Conservation (phyloP, 2,797 vertebrate genomes). For the Onychomys torridus region DNA sequence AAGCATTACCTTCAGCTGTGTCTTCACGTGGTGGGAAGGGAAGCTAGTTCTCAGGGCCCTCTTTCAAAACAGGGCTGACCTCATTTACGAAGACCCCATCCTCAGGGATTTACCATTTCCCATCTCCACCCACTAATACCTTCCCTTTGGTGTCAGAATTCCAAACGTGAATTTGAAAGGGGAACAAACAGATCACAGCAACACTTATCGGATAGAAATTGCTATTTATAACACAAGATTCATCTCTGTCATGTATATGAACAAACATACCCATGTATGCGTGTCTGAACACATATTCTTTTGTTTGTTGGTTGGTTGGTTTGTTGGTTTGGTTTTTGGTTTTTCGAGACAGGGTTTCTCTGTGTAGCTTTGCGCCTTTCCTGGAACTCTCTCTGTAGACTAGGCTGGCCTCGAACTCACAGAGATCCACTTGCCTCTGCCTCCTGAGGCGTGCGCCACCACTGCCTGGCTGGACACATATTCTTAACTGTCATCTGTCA, state of each 20-base stretch:
- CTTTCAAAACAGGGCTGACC: background rate
- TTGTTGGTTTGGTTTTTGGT: too few species aligned
- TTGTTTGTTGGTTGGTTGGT: too few species aligned
- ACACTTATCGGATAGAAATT: background rate
- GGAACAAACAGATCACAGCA: background rate
- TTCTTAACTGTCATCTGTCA: conserved; percentile 15
- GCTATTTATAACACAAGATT: background rate
- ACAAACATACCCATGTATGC: background rate
- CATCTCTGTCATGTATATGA: background rate
- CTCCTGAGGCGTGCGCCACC: too few species aligned
- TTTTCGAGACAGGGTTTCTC: too few species aligned
- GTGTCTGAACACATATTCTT: background rate
- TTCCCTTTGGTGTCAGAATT: background rate
- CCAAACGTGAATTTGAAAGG: background rate
- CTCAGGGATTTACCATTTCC: background rate
- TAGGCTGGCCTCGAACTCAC: too few species aligned
- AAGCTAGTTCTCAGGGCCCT: background rate
- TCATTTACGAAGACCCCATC: background rate
- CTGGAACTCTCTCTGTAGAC: too few species aligned
- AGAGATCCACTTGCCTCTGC: too few species aligned
- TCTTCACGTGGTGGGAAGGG: background rate
- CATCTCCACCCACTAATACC: background rate
- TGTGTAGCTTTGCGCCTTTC: too few species aligned
- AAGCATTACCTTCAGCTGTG: background rate
- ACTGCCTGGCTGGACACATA: background rate